Percentiles rank a stretch among this genome's conserved stretches.
Conservation (phyloP, 2,113 vertebrate species). For the Oncorhynchus nerka region DNA sequence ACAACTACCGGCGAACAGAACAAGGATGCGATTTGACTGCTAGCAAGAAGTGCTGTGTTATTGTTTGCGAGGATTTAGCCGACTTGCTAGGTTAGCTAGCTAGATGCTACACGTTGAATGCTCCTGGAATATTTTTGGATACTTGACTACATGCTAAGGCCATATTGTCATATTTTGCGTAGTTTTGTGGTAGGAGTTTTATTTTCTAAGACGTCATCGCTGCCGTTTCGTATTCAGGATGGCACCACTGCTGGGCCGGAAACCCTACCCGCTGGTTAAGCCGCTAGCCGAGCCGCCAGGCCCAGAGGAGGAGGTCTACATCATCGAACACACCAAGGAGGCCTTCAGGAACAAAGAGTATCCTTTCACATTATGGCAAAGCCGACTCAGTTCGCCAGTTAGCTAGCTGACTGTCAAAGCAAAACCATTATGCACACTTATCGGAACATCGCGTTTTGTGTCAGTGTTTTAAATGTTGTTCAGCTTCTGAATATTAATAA, state of each 20-base stretch:
- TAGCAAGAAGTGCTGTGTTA: conserved; percentile 52
- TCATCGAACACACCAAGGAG: conserved; percentile 91
- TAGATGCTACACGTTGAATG: conserved; percentile 55
- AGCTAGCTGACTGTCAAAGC: neutral
- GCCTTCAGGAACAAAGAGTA: conserved; percentile 97
- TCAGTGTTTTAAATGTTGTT: neutral
- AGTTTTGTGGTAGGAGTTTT: conserved; percentile 3
- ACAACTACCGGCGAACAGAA: neutral
- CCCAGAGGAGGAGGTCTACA: conserved; percentile 83
- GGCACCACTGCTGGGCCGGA: conserved; percentile 95
- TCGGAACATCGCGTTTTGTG: neutral
- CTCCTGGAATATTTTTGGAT: conserved; percentile 42
- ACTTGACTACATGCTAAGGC: conserved; percentile 54
- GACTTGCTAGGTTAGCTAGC: conserved; percentile 43
- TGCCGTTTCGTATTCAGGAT: conserved; percentile 70
- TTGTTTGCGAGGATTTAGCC: conserved; percentile 63
- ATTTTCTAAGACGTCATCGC: conserved; percentile 22
- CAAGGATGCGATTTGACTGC: conserved; percentile 56
- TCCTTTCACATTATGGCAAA: conserved; percentile 67
- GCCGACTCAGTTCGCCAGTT: neutral
- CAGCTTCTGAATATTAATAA: neutral
- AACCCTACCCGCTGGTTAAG: conserved; percentile 89
- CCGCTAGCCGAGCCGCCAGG: conserved; percentile 82
- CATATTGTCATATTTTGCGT: neutral
- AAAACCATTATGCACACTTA: neutral